Conservation (phyloP, 2,888 invertebrate species). For the Plutella xylostella region DNA sequence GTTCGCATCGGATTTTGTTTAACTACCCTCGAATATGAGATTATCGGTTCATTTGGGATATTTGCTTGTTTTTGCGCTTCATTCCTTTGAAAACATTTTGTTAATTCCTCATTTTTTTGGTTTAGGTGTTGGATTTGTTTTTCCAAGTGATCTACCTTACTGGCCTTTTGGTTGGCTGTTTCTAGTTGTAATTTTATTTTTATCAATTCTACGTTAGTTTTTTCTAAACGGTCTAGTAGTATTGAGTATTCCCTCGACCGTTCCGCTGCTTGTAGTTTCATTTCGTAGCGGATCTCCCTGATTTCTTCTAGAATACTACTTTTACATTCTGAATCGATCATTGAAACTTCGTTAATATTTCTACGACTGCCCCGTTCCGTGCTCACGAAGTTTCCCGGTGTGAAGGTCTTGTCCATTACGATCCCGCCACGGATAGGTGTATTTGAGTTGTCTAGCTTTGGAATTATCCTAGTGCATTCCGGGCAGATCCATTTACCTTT, state of each 20-base stretch:
- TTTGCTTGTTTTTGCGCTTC: neutral
- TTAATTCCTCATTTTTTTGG: neutral
- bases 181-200: neutral
- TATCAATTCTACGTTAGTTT: neutral
- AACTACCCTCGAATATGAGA: neutral
- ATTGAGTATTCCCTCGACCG: neutral
- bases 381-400: neutral
- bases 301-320: neutral
- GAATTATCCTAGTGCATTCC: neutral
- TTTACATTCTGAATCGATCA: neutral
- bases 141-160: neutral
- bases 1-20: neutral
- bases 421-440: neutral
- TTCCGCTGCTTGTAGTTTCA: neutral
- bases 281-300: neutral
- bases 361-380: neutral
- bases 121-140: neutral
- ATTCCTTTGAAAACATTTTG: neutral
- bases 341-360: neutral
- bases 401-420: neutral
- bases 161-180: neutral
- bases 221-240: no score
- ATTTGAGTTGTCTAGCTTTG: neutral
- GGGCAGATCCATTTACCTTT: constrained; percentile 2
- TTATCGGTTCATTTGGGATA: no score